Percentiles rank a stretch among this genome's conserved stretches.
phyloP scores from a whole-genome alignment of 2,888 invertebrate genomes.

The Drosophila flavopinicola region DNA sequence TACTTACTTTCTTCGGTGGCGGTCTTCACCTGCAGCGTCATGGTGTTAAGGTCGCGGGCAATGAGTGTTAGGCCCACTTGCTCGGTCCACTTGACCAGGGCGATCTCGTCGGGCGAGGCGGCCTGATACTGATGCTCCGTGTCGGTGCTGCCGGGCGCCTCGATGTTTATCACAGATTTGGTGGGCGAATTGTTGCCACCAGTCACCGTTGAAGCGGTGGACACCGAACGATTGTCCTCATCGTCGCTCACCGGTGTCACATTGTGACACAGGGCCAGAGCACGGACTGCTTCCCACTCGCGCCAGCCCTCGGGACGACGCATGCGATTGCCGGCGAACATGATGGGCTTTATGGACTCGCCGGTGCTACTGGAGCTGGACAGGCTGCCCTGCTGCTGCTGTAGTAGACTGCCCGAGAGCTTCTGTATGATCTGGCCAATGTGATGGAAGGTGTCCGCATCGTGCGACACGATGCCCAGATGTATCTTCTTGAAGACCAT shows the following conservation, averaged over 20 bases:
- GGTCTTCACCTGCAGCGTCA: slow-evolving; percentile 84
- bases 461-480: slow-evolving; percentile 96
- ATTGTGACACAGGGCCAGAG: slow-evolving; percentile 98
- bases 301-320: slow-evolving; percentile 89
- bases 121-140: slow-evolving; percentile 87
- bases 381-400: slow-evolving; percentile 68
- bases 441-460: slow-evolving; percentile 86
- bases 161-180: slow-evolving; percentile 83
- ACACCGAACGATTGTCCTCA: slow-evolving; percentile 81
- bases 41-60: slow-evolving; percentile 86
- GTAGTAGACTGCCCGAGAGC: slow-evolving; percentile 72
- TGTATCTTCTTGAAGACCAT: slow-evolving; percentile 99
- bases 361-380: slow-evolving; percentile 62
- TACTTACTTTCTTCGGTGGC: slow-evolving; percentile 68
- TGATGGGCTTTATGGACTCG: slow-evolving; percentile 57
- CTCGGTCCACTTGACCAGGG: slow-evolving; percentile 95
- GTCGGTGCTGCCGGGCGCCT: slow-evolving; percentile 68
- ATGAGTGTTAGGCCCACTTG: slow-evolving; percentile 89
- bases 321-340: slow-evolving; percentile 85
- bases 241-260: slow-evolving; percentile 98
- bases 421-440: slow-evolving; percentile 83
- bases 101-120: slow-evolving; percentile 97
- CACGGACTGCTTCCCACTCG: slow-evolving; percentile 95
- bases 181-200: slow-evolving; percentile 83
- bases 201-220: slow-evolving; percentile 81